These are phyloP conservation scores for Brachionus asplanchnoidis DNA, from an alignment of 1,140 invertebrate genomes.

Conservation along the genomic window DNA sequence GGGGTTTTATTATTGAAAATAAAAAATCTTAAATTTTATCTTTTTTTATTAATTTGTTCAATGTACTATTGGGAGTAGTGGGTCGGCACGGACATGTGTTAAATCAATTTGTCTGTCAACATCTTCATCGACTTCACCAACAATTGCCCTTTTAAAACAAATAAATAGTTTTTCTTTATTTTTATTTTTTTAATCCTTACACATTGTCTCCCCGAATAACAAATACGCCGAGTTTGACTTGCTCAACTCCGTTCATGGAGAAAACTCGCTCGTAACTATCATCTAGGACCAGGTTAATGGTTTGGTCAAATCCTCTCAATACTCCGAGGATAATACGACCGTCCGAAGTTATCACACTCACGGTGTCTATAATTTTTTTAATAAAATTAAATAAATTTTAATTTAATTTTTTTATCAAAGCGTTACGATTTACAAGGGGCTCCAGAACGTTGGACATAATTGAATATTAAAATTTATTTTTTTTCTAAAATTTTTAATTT, in stretches of 20 bases:
- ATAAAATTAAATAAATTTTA: background rate
- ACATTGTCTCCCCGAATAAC: constrained; percentile 97
- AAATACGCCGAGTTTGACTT: constrained; percentile 89
- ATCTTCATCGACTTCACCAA: constrained; percentile 42
- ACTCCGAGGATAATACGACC: constrained; percentile 60
- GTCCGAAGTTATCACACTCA: constrained; percentile 32
- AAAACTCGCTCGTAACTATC: constrained; percentile 96
- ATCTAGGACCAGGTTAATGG: constrained; percentile 92
- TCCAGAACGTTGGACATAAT: constrained; percentile 38
- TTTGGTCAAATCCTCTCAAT: constrained; percentile 90
- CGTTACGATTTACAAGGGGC: constrained; percentile 27
- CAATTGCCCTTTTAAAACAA: background rate
- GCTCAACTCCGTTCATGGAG: constrained; percentile 83
- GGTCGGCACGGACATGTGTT: constrained; percentile 19
- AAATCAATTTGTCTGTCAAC: constrained; percentile 34
- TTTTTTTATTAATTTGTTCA: background rate
- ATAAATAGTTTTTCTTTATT: background rate
- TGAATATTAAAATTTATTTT: background rate
- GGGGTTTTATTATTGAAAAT: constrained; percentile 10
- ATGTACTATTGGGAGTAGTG: constrained; percentile 21
- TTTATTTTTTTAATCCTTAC: background rate
- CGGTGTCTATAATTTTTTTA: background rate
- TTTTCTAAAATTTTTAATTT: background rate
- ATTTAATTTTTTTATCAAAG: background rate
- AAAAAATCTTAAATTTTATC: background rate